Percentiles rank a stretch among this genome's conserved stretches.
Conservation (phyloP, 2,113 vertebrate species). For the Apaloderma vittatum region DNA sequence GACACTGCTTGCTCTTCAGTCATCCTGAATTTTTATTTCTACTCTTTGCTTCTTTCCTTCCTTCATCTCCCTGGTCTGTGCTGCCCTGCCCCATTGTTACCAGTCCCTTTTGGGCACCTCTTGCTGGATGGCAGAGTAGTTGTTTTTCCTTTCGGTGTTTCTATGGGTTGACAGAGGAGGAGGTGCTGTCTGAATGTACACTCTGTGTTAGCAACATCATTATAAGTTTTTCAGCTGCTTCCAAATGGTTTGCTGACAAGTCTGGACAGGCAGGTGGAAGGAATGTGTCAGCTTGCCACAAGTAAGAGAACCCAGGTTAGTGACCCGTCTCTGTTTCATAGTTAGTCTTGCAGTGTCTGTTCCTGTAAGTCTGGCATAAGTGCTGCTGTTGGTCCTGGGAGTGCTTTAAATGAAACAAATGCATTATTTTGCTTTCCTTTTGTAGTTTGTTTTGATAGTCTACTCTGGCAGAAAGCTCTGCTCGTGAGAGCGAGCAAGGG, state of each 20-base stretch:
- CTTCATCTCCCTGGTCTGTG: neutral
- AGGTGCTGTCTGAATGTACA: neutral
- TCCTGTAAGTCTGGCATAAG: neutral
- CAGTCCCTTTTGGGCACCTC: neutral
- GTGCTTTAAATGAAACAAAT: slow-evolving; percentile 1
- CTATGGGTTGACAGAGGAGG: neutral
- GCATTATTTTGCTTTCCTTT: neutral
- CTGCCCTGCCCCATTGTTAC: neutral
- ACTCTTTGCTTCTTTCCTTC: neutral
- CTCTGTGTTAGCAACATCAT: neutral
- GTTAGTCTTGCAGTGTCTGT: neutral
- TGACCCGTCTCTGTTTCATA: neutral
- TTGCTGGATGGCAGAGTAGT: neutral
- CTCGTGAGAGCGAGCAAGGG: neutral
- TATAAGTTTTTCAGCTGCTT: neutral
- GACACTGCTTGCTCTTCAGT: neutral
- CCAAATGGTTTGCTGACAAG: neutral
- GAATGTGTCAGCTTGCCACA: neutral
- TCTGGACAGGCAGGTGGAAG: neutral
- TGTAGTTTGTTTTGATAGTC: neutral
- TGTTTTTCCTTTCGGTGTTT: neutral
- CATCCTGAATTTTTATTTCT: neutral
- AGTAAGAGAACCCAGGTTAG: neutral
- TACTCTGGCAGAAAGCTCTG: neutral
- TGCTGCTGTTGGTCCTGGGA: neutral